These are phyloP conservation scores for Emmelina monodactyla DNA, from an alignment of 2,888 invertebrate genomes.

Conservation along the genomic window DNA sequence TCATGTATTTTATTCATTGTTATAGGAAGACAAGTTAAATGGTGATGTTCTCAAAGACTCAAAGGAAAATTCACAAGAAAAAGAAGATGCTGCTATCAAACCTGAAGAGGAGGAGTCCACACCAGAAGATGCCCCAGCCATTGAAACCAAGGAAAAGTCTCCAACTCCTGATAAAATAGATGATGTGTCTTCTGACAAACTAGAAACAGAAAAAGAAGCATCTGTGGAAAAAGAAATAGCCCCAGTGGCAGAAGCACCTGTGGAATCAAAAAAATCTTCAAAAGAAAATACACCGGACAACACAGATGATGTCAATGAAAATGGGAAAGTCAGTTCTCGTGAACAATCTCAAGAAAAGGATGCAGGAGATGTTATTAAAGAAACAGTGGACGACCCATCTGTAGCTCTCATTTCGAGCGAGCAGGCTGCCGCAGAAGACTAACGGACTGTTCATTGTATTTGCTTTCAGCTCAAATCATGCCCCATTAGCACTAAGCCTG, in stretches of 20 bases:
- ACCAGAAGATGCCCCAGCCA: slow-evolving; percentile 10
- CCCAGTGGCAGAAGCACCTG: slow-evolving; percentile 26
- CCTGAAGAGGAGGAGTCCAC: slow-evolving; percentile 14
- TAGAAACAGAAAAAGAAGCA: slow-evolving; percentile 28
- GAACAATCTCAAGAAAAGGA: slow-evolving; percentile 49
- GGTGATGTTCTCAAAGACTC: slow-evolving; percentile 35
- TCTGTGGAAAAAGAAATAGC: slow-evolving; percentile 31
- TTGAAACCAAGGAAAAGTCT: slow-evolving; percentile 19
- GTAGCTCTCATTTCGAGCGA: slow-evolving; percentile 53
- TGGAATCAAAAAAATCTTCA: slow-evolving; percentile 27
- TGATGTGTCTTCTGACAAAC: slow-evolving; percentile 33
- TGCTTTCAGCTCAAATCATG: slow-evolving; percentile 56
- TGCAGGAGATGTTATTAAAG: slow-evolving; percentile 20
- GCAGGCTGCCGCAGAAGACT: slow-evolving; percentile 42
- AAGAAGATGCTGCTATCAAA: slow-evolving; percentile 23
- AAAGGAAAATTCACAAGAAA: slow-evolving; percentile 37
- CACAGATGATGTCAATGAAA: slow-evolving; percentile 38
- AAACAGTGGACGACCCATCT: slow-evolving; percentile 40
- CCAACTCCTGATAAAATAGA: slow-evolving; percentile 6
- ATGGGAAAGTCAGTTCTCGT: slow-evolving; percentile 50
- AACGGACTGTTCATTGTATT: slow-evolving; percentile 25
- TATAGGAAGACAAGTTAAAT: slow-evolving; percentile 38
- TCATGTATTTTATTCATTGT: too few relatives aligned
- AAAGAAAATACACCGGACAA: slow-evolving; percentile 39
- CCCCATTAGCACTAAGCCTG: slow-evolving; percentile 54